A percentile compares a stretch with the other conserved stretches of the same genome.
Conservation (phyloP, 2,888 invertebrate species). For the Eupithecia subumbrata region DNA sequence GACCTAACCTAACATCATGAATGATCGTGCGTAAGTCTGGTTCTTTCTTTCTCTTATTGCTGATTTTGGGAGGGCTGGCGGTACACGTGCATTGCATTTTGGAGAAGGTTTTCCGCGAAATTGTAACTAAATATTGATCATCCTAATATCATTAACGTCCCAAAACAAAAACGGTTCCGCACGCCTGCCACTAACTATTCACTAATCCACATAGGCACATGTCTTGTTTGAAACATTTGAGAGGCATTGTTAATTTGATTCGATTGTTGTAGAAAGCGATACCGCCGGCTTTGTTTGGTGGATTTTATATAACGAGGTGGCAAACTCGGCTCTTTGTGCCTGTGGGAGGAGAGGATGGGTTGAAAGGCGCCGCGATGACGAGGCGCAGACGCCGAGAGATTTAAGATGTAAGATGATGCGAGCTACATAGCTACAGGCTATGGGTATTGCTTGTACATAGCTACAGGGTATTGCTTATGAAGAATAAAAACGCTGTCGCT, state of each 20-base stretch:
- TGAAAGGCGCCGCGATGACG: conserved; percentile 83
- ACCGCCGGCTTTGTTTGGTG: conserved; percentile 74
- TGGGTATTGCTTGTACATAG: too few species aligned
- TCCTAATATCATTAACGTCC: not conserved
- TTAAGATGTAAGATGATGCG: conserved; percentile 25
- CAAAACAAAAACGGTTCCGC: conserved; percentile 18
- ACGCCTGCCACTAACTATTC: conserved; percentile 23
- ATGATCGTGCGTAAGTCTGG: not conserved
- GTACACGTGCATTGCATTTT: not conserved
- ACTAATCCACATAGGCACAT: conserved; percentile 31
- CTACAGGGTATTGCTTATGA: too few species aligned
- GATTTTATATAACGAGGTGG: conserved; percentile 82
- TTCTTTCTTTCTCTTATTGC: not conserved
- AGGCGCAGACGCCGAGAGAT: conserved; percentile 64
- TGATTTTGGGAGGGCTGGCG: not conserved
- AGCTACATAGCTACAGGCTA: not conserved
- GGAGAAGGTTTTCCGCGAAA: not conserved
- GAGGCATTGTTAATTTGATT: conserved; percentile 75
- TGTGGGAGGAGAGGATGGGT: conserved; percentile 78
- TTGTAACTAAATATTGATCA: not conserved
- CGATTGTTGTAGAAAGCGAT: conserved; percentile 78
- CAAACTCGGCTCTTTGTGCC: conserved; percentile 74
- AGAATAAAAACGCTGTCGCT: too few species aligned
- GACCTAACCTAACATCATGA: not conserved
- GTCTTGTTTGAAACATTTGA: conserved; percentile 56